Evolutionary conservation across 2,113 vertebrate species (phyloP), one percentile per base, ranked within the genome.

Genomic region (Rhynchomys soricoides): DNA sequence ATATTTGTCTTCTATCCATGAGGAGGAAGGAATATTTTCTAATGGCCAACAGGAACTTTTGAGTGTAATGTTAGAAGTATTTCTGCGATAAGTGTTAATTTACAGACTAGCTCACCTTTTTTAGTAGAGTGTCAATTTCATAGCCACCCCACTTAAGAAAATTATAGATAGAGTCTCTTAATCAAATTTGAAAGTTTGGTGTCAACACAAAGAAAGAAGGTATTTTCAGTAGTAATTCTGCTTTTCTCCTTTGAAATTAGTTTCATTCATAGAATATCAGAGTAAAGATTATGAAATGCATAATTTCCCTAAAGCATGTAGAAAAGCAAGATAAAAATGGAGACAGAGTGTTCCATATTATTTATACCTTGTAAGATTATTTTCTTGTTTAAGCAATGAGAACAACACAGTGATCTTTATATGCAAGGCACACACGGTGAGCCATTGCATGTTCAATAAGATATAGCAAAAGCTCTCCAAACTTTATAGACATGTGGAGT

Each of bases 121-220:
- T 31, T 31, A 68, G 1, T 16, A 3, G 0, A 16, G 10, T 74
- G n/a, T 40, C 43, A 91, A 52, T 57, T 87, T 87, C 12, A 86
- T 0, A 91, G 13, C 2, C 11, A 50, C 86, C 6, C 64, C 57
- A 77, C 19, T 48, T 83, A 89, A 93, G 66, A 96, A 88, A 77
- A 86, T 70, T 90, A 92, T 31, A 93, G 71, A 21, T 34, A 95
- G 4, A 81, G 7, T 4, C 81, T 92, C 24, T 95, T 77, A 88
- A 88, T 92, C 19, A 94, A 43, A 70, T 73, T 77, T 88, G 8
- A 82, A 96, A 88, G 3, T 77, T 52, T 86, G 81, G 5, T 81
- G 26, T 91, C 24, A 95, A 87, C 31, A 88, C 59, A 96, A 90
- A 57, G 78, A 22, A 94, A 4, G 81, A 73, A 78, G 87, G 26